These are phyloP conservation scores for Callipepla californica DNA, from an alignment of 2,113 vertebrate species.

Conservation along the genomic window DNA sequence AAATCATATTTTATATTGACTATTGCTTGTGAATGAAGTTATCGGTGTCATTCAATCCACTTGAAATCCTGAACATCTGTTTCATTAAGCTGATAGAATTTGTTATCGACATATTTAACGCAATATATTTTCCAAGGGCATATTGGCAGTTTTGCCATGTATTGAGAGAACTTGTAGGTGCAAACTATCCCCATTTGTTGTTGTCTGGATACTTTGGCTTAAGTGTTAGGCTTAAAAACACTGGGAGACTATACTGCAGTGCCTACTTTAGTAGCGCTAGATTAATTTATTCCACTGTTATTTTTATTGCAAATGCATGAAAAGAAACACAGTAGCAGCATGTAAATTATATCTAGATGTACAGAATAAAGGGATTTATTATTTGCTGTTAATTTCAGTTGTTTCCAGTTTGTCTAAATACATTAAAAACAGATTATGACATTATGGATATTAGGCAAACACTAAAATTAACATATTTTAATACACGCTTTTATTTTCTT, in stretches of 20 bases:
- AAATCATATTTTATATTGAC: conserved; percentile 77
- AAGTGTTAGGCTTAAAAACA: background rate
- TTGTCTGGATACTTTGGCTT: background rate
- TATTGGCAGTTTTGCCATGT: conserved; percentile 5
- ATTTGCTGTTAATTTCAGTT: conserved; percentile 71
- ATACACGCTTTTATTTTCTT: conserved; percentile 55
- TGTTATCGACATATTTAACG: conserved; percentile 56
- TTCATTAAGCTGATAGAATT: conserved; percentile 64
- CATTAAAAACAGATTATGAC: conserved; percentile 79
- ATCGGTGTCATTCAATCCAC: conserved; percentile 68
- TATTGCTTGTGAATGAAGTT: conserved; percentile 71
- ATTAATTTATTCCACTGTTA: conserved; percentile 59
- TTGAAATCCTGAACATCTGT: conserved; percentile 61
- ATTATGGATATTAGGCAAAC: conserved; percentile 70
- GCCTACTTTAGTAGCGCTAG: background rate
- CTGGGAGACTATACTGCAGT: background rate
- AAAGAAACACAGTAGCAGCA: conserved; percentile 58
- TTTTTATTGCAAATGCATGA: conserved; percentile 63
- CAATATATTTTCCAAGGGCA: conserved; percentile 35
- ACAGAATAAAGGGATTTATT: conserved; percentile 69
- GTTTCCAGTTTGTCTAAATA: conserved; percentile 73
- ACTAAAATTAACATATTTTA: conserved; percentile 75
- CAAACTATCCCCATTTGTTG: background rate
- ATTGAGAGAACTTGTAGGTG: conserved; percentile 20
- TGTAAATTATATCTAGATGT: conserved; percentile 59